Conservation (phyloP, 2,797 vertebrate species). For the Poecilia picta region DNA sequence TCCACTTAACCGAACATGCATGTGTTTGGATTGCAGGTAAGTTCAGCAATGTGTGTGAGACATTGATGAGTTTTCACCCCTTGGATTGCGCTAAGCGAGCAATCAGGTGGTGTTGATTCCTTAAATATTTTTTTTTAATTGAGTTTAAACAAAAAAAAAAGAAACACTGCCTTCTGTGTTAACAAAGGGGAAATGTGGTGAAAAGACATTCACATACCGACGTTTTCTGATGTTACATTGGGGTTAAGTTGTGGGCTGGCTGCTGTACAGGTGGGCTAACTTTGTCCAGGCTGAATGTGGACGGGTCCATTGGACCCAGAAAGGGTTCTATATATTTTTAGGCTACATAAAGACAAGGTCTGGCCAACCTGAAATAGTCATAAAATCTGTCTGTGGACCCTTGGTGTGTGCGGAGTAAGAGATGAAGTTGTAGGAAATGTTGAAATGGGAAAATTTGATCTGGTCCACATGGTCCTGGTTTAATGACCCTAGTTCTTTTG, state of each 20-base stretch:
- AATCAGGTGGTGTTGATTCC: neutral
- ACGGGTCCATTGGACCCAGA: neutral
- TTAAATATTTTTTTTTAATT: neutral
- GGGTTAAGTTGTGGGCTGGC: neutral
- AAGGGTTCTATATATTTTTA: neutral
- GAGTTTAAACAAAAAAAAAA: neutral
- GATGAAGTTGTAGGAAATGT: neutral
- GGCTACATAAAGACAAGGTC: neutral
- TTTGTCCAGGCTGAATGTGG: neutral
- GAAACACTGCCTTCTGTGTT: neutral
- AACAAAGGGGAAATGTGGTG: neutral
- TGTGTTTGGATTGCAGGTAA: neutral
- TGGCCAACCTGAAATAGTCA: neutral
- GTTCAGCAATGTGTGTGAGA: neutral
- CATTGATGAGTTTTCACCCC: neutral
- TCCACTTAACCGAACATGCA: neutral
- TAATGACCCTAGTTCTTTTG: neutral
- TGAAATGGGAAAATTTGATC: neutral
- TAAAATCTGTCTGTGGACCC: neutral
- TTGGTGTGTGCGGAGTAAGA: neutral
- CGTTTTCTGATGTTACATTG: neutral
- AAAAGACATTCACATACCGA: neutral
- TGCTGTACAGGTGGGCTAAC: neutral
- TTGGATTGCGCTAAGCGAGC: neutral
- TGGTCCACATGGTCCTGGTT: neutral